phyloP scores from a whole-genome alignment of 1,140 invertebrate species.

The Drosophila ironensis region DNA sequence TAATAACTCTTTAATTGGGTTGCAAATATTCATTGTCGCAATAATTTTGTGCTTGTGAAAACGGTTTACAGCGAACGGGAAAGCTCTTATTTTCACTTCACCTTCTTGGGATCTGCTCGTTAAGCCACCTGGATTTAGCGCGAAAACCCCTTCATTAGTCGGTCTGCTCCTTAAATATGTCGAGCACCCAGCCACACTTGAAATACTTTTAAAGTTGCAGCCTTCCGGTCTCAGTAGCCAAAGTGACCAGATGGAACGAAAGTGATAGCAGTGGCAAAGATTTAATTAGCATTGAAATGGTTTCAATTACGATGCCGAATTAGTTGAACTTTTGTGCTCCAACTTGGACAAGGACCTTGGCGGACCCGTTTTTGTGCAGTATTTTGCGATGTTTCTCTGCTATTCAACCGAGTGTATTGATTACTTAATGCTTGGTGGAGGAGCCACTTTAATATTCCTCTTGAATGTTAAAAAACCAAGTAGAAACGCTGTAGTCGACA shows the following conservation, averaged over 20 bases:
- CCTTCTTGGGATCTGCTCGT: no score
- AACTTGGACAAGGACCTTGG: slow-evolving; percentile 5
- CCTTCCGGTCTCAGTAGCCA: background rate
- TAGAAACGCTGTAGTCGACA: no score
- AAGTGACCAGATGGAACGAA: background rate
- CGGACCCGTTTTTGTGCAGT: slow-evolving; percentile 18
- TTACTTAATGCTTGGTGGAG: no score
- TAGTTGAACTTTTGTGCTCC: slow-evolving; percentile 28
- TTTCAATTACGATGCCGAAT: slow-evolving; percentile 48
- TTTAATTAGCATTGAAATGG: slow-evolving; percentile 60
- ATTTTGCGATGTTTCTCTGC: slow-evolving; percentile 9
- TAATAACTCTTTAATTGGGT: no score
- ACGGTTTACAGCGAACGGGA: no score
- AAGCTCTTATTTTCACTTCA: no score
- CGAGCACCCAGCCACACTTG: background rate
- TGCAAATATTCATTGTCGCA: no score
- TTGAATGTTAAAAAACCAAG: no score
- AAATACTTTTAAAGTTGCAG: slow-evolving; percentile 28
- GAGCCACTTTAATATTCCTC: no score
- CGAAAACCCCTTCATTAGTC: slow-evolving; percentile 36
- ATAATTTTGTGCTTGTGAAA: no score
- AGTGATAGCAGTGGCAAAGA: slow-evolving; percentile 18
- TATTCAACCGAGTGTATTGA: slow-evolving; percentile 16
- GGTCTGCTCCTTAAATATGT: slow-evolving; percentile 21
- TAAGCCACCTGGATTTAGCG: slow-evolving; percentile 4